phyloP scores from a whole-genome alignment of 2,113 vertebrate species.

The Crotalus horridus region DNA sequence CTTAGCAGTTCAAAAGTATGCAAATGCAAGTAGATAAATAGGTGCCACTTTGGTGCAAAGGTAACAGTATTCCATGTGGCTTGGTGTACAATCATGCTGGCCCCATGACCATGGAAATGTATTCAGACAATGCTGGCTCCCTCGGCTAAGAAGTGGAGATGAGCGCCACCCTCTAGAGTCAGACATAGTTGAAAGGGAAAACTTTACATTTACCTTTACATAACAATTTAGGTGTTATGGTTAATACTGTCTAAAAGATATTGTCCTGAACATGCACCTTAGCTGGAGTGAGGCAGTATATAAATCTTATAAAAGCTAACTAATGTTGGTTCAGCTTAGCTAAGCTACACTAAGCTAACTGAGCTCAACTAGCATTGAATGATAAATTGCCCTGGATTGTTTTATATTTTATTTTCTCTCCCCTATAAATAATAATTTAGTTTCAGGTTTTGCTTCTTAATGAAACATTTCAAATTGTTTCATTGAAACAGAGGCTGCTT shows the following conservation, averaged over 20 bases:
- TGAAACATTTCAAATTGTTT: not conserved
- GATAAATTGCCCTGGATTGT: not conserved
- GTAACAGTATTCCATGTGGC: not conserved
- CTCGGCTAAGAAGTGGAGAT: not conserved
- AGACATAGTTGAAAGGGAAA: not conserved
- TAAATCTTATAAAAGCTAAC: not conserved
- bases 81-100: not conserved
- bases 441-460: not conserved
- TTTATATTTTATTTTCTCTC: not conserved
- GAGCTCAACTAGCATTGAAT: not conserved
- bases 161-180: not conserved
- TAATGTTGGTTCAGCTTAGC: not conserved
- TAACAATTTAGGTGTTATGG: not conserved
- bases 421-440: not conserved
- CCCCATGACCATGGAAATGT: not conserved
- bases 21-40: no score
- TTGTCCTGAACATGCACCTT: not conserved
- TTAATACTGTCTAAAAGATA: not conserved
- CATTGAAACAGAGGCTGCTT: not conserved
- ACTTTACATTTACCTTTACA: not conserved
- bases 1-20: no score
- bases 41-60: not conserved
- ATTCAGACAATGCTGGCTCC: not conserved
- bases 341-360: not conserved
- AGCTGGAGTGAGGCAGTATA: not conserved